Percentiles rank a stretch among this genome's conserved stretches.
Conservation (phyloP, 2,113 vertebrate genomes). For the Gambusia affinis region DNA sequence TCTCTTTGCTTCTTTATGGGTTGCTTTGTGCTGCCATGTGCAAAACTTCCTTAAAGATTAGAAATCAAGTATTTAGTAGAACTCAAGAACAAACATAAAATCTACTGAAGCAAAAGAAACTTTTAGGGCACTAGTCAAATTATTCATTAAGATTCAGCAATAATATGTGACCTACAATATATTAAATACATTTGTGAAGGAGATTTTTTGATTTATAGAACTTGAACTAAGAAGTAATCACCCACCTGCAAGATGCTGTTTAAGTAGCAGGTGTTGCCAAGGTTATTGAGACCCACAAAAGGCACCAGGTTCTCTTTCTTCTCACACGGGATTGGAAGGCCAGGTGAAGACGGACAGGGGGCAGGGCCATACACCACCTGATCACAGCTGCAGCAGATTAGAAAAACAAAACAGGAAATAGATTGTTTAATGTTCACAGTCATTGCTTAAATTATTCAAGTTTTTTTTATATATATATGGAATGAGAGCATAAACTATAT, state of each 20-base stretch:
- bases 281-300: constrained; percentile 95
- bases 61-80: too few relatives aligned
- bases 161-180: neutral
- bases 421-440: neutral
- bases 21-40: neutral
- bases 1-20: neutral
- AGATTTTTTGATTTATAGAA: neutral
- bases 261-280: constrained; percentile 98
- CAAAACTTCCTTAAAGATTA: neutral
- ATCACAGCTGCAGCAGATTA: constrained; percentile 75
- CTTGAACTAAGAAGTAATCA: neutral
- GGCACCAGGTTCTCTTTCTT: constrained; percentile 88
- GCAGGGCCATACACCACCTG: constrained; percentile 86
- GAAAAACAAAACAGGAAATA: constrained; percentile 11
- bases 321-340: constrained; percentile 78
- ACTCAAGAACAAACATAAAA: too few relatives aligned
- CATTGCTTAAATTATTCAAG: too few relatives aligned
- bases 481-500: neutral
- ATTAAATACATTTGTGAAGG: neutral
- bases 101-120: too few relatives aligned
- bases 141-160: too few relatives aligned
- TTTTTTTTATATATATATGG: too few relatives aligned
- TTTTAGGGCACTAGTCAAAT: too few relatives aligned
- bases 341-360: constrained; percentile 70
- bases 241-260: constrained; percentile 96